phyloP scores from a whole-genome alignment of 2,888 invertebrate species.

The Reticulitermes lucifugus region DNA sequence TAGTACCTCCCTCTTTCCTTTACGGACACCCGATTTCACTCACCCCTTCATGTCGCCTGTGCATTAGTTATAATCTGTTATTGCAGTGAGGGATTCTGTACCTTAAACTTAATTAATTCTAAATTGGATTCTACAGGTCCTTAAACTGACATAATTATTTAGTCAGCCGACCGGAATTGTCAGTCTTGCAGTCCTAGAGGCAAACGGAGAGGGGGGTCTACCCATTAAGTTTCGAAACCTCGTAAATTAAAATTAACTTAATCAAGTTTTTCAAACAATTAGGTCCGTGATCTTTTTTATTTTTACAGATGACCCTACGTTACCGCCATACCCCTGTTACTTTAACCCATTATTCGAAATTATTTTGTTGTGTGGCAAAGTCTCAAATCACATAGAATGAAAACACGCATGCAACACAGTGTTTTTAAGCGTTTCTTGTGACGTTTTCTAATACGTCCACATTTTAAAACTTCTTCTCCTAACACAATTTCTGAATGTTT shows the following conservation, averaged over 20 bases:
- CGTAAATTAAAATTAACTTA: slow-evolving; percentile 21
- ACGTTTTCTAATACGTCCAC: no score
- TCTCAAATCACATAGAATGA: neutral
- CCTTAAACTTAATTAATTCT: slow-evolving; percentile 39
- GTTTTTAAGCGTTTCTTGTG: no score
- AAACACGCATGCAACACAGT: no score
- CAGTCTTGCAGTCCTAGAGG: neutral
- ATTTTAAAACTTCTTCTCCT: no score
- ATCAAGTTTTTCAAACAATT: neutral
- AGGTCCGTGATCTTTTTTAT: neutral
- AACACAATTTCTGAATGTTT: no score
- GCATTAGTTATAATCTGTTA: neutral
- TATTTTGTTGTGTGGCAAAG: neutral
- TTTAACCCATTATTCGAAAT: neutral
- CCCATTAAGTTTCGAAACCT: neutral
- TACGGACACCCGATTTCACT: neutral
- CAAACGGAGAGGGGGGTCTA: neutral
- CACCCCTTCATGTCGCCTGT: neutral
- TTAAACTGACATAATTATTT: slow-evolving; percentile 37
- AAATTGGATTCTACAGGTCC: slow-evolving; percentile 29
- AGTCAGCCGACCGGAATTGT: slow-evolving; percentile 13
- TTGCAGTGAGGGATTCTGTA: neutral
- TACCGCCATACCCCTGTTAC: neutral
- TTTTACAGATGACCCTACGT: neutral
- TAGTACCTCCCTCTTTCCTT: neutral